Conservation (phyloP, 2,113 vertebrate species). For the Fregata magnificens region DNA sequence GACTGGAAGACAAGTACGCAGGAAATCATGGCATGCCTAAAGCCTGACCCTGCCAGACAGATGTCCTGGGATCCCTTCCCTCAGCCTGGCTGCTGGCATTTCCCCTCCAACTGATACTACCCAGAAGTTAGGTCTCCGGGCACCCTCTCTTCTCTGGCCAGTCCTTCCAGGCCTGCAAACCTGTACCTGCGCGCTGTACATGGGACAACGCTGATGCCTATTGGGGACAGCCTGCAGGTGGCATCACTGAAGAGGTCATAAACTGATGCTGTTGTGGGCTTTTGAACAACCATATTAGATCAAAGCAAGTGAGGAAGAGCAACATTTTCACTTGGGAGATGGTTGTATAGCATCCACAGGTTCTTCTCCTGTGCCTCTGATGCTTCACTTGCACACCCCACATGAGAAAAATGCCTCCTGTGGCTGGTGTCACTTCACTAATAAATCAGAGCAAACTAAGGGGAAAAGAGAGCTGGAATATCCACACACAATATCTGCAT, state of each 20-base stretch:
- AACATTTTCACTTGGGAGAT: background rate
- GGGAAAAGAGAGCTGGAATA: background rate
- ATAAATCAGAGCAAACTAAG: background rate
- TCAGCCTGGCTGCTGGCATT: background rate
- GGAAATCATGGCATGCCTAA: background rate
- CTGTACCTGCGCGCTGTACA: background rate
- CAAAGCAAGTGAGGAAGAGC: background rate
- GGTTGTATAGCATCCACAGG: background rate
- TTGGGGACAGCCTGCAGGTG: background rate
- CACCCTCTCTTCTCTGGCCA: background rate
- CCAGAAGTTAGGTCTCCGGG: background rate
- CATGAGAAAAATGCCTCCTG: background rate
- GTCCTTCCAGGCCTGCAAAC: background rate
- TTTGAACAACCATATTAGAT: background rate
- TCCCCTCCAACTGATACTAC: background rate
- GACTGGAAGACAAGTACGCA: background rate
- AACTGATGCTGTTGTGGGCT: background rate
- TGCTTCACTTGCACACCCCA: background rate
- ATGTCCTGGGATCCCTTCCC: background rate
- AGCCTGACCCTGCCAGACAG: background rate
- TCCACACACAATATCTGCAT: fast-evolving
- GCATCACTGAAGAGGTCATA: background rate
- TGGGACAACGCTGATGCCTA: background rate
- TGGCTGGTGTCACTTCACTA: background rate
- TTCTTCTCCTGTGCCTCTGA: background rate